A percentile compares a stretch with the other conserved stretches of the same genome.
Conservation (phyloP, 2,888 invertebrate species). For the Seira musarum region DNA sequence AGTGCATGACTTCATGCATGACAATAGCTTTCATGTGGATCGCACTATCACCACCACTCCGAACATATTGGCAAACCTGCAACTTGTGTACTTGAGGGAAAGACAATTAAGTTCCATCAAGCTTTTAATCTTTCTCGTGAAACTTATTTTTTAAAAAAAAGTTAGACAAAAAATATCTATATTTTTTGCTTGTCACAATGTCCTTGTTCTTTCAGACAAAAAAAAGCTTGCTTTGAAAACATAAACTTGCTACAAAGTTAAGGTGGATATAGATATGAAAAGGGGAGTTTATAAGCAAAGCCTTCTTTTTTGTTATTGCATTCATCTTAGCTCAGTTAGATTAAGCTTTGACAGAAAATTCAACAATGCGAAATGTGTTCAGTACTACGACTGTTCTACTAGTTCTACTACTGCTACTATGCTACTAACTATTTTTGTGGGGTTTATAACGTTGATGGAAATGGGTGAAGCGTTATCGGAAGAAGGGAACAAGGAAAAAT, state of each 20-base stretch:
- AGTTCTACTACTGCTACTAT: background rate
- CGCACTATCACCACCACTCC: background rate
- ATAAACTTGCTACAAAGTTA: too few relatives aligned
- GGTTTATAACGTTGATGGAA: slow-evolving; percentile 46
- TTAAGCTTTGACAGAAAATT: background rate
- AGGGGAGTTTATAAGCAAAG: background rate
- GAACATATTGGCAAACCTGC: slow-evolving; percentile 40
- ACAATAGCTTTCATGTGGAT: slow-evolving; percentile 21
- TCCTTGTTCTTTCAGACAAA: slow-evolving; percentile 57
- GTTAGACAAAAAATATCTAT: slow-evolving; percentile 15
- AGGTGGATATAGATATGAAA: background rate
- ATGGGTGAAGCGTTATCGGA: slow-evolving; percentile 35
- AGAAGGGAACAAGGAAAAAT: background rate
- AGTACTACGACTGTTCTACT: background rate
- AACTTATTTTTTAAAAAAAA: slow-evolving; percentile 24
- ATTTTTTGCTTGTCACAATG: slow-evolving; percentile 50
- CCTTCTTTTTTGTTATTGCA: background rate
- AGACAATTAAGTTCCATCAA: slow-evolving; percentile 55
- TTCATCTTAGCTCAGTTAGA: background rate
- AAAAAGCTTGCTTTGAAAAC: background rate
- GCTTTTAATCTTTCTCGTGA: slow-evolving; percentile 49
- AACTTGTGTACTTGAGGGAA: slow-evolving; percentile 40
- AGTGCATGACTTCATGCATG: slow-evolving; percentile 33
- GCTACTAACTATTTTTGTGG: background rate
- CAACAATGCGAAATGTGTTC: background rate